Percentiles rank a stretch among this genome's conserved stretches.
Conservation (phyloP, 2,797 vertebrate species). For the Bradypodion ventrale region DNA sequence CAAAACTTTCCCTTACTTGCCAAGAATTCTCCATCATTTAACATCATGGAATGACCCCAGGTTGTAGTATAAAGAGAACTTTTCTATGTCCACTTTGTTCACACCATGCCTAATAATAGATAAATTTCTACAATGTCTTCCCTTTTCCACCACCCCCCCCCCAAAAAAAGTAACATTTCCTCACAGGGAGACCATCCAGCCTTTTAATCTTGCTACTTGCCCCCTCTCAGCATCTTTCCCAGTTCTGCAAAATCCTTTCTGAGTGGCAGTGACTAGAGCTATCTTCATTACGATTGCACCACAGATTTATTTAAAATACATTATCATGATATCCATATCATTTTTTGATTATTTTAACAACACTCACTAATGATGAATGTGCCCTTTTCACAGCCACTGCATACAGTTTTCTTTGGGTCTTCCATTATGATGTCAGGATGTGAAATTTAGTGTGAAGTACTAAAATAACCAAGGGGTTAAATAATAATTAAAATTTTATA, state of each 20-base stretch:
- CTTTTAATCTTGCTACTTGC: background rate
- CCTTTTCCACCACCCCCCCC: background rate
- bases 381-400: too few relatives aligned
- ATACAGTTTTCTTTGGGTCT: too few relatives aligned
- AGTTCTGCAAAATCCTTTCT: background rate
- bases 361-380: too few relatives aligned
- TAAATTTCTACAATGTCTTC: background rate
- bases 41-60: background rate
- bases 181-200: background rate
- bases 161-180: too few relatives aligned
- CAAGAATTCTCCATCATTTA: background rate
- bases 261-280: background rate
- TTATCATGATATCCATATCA: background rate
- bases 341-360: background rate
- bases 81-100: background rate
- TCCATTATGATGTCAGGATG: too few relatives aligned
- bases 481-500: too few relatives aligned
- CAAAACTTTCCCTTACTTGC: background rate
- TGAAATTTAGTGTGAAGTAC: too few relatives aligned
- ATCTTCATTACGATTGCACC: background rate
- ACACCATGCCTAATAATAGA: background rate
- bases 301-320: background rate
- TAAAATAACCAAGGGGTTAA: too few relatives aligned
- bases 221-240: background rate
- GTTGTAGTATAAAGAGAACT: background rate